phyloP scores from a whole-genome alignment of 2,797 vertebrate genomes.

The Arctocebus calabarensis region DNA sequence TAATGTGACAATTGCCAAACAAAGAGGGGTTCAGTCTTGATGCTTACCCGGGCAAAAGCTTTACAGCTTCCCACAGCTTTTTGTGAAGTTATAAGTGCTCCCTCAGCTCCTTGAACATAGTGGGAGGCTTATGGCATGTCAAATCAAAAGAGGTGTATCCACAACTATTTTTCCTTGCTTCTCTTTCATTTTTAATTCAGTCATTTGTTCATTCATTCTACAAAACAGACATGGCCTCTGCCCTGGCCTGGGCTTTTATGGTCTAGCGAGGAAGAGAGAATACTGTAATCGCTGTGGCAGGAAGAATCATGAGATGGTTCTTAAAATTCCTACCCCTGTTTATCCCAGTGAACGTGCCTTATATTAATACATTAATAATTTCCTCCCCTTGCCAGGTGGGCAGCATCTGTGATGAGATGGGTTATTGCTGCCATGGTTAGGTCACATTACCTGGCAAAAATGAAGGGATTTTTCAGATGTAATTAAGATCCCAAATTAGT shows the following conservation, averaged over 20 bases:
- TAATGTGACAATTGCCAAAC: not conserved
- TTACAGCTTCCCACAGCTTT: not conserved
- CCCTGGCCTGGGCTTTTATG: not conserved
- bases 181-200: conserved; percentile 23
- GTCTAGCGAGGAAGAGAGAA: not conserved
- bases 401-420: not conserved
- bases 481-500: conserved; percentile 43
- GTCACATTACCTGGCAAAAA: not conserved
- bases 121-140: not conserved
- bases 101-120: not conserved
- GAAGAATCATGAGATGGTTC: not conserved
- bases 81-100: conserved; percentile 7
- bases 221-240: not conserved
- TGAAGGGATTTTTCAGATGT: conserved; percentile 23
- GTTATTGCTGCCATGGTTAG: not conserved
- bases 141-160: not conserved
- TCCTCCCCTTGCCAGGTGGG: not conserved
- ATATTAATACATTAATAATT: not conserved
- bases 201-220: not conserved
- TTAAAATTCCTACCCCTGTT: not conserved
- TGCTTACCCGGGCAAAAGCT: not conserved
- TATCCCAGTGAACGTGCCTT: not conserved
- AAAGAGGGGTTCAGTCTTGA: not conserved
- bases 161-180: not conserved
- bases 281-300: not conserved